phyloP scores from a whole-genome alignment of 2,888 invertebrate species.

The Pterobdella sp. region DNA sequence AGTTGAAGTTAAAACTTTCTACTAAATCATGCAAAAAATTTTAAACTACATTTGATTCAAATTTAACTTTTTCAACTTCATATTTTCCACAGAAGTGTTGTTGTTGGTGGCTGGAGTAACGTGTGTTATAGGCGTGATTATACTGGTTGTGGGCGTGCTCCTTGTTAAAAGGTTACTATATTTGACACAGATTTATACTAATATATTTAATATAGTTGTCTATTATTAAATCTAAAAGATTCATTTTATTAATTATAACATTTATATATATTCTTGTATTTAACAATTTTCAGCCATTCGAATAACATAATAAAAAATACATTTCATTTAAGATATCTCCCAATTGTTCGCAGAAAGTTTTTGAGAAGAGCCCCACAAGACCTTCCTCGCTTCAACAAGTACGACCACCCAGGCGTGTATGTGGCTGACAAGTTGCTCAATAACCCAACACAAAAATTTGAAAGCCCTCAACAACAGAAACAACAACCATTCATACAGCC shows the following conservation, averaged over 20 bases:
- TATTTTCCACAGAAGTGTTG: not conserved
- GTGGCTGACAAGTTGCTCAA: not conserved
- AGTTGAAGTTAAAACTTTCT: too few relatives aligned
- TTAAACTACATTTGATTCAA: too few relatives aligned
- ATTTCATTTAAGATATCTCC: not conserved
- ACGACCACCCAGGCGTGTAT: not conserved
- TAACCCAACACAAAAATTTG: not conserved
- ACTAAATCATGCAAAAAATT: too few relatives aligned
- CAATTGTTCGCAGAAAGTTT: not conserved
- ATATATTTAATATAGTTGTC: too few relatives aligned
- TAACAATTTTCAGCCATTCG: not conserved
- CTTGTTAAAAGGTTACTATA: not conserved
- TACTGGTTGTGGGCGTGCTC: slow-evolving; percentile 2
- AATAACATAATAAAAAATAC: not conserved
- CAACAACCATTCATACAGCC: not conserved
- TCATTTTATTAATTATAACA: too few relatives aligned
- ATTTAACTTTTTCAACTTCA: too few relatives aligned
- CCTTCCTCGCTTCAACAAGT: not conserved
- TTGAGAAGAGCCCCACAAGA: not conserved
- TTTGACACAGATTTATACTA: too few relatives aligned
- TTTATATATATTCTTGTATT: too few relatives aligned
- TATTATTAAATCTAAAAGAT: too few relatives aligned
- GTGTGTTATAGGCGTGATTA: not conserved
- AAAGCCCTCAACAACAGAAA: not conserved
- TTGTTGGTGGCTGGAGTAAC: not conserved